Conservation (phyloP, 2,888 invertebrate genomes). For the Timandra comae region DNA sequence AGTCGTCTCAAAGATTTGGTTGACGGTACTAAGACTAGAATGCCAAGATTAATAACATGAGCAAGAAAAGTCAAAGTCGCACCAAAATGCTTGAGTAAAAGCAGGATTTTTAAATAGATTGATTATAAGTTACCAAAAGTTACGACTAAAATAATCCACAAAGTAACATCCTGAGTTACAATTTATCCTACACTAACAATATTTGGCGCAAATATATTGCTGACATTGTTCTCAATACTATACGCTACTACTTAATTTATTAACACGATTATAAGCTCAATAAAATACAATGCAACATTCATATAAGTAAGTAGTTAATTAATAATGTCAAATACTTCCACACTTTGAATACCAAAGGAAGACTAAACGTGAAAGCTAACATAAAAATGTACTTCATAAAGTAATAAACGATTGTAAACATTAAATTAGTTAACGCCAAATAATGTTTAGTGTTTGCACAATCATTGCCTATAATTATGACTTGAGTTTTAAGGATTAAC, state of each 20-base stretch:
- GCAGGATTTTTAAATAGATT: not conserved
- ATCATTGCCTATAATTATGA: not conserved
- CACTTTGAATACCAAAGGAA: too few species aligned
- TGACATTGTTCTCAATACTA: too few species aligned
- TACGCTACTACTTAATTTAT: too few species aligned
- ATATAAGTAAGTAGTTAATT: too few species aligned
- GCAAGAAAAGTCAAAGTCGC: slow-evolving; percentile 2
- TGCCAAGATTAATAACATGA: slow-evolving; percentile 27
- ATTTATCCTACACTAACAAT: slow-evolving; percentile 2
- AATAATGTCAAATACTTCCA: too few species aligned
- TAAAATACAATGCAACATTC: too few species aligned
- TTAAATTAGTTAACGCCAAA: too few species aligned
- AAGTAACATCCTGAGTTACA: slow-evolving; percentile 1
- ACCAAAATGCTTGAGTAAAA: slow-evolving; percentile 10
- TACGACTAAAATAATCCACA: not conserved
- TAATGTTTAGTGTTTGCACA: slow-evolving; percentile 15
- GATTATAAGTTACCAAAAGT: not conserved
- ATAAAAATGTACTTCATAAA: slow-evolving; percentile 1
- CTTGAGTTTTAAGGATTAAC: slow-evolving; percentile 37
- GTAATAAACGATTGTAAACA: not conserved
- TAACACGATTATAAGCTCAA: too few species aligned
- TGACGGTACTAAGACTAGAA: slow-evolving; percentile 45
- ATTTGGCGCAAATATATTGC: too few species aligned
- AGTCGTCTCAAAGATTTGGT: not conserved
- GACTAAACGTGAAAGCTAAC: not conserved